These are phyloP conservation scores for Gibbula magus DNA, from an alignment of 2,888 invertebrate genomes.

Conservation along the genomic window DNA sequence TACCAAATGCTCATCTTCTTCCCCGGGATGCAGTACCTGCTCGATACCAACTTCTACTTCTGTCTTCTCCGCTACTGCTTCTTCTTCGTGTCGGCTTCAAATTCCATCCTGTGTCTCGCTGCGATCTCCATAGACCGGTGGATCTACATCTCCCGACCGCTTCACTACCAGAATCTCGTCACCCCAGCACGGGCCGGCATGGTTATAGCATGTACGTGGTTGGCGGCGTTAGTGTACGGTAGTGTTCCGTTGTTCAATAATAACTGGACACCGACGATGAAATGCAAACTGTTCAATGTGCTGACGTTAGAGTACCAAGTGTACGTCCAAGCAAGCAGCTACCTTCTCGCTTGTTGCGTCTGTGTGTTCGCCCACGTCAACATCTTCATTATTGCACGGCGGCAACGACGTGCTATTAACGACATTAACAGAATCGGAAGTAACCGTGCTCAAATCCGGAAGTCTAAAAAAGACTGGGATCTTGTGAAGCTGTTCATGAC, in stretches of 20 bases:
- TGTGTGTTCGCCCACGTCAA: neutral
- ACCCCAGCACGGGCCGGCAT: neutral
- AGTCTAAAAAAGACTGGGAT: neutral
- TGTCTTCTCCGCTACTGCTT: conserved; percentile 31
- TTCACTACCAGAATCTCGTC: neutral
- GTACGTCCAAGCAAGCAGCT: neutral
- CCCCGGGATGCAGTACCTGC: neutral
- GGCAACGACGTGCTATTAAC: neutral
- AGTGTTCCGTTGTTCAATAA: neutral
- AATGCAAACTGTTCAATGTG: neutral
- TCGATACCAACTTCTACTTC: conserved; percentile 20
- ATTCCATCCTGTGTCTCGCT: conserved; percentile 29
- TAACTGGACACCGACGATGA: neutral
- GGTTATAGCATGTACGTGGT: neutral
- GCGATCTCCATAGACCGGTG: conserved; percentile 35
- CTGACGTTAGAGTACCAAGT: neutral
- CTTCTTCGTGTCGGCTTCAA: conserved; percentile 20
- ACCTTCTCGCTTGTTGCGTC: neutral
- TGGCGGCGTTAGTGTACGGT: neutral
- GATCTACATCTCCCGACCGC: neutral
- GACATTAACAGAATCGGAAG: neutral
- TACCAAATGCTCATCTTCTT: conserved; percentile 18
- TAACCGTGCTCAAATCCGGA: neutral
- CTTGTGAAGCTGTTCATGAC: conserved; percentile 5
- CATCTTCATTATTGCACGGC: neutral